These are phyloP conservation scores for Alces alces DNA, from an alignment of 2,113 vertebrate species.

Conservation along the genomic window DNA sequence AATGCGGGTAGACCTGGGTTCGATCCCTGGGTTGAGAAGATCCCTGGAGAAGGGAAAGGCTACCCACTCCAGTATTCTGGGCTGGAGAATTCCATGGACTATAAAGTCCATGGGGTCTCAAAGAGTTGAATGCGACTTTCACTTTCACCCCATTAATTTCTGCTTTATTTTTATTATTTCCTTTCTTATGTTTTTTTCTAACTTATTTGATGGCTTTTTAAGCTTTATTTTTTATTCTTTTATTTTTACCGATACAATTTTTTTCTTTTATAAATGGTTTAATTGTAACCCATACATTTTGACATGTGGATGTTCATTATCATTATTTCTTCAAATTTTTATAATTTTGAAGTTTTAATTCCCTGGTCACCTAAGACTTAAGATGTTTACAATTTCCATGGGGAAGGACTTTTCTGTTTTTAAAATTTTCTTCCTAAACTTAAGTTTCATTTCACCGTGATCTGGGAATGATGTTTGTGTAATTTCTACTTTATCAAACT, in stretches of 20 bases:
- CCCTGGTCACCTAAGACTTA: background rate
- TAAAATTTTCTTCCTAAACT: background rate
- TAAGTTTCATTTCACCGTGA: background rate
- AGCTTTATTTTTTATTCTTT: background rate
- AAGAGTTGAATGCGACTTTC: rapidly evolving
- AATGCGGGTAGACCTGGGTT: background rate
- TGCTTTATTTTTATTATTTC: background rate
- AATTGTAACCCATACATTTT: background rate
- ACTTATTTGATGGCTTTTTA: background rate
- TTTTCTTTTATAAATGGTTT: background rate
- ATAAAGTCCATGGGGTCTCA: background rate
- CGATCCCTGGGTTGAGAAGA: background rate
- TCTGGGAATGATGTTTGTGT: background rate
- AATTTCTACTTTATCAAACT: constrained; percentile 6
- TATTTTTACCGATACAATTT: background rate
- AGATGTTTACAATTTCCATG: background rate
- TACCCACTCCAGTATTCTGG: background rate
- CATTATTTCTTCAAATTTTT: background rate
- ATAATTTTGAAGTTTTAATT: background rate
- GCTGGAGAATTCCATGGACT: background rate
- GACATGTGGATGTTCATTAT: background rate
- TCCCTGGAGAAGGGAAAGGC: background rate
- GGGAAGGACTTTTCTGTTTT: background rate
- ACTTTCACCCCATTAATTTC: background rate
- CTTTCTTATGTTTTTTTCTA: background rate